phyloP scores from a whole-genome alignment of 2,888 invertebrate genomes.

The Proisotoma minuta region DNA sequence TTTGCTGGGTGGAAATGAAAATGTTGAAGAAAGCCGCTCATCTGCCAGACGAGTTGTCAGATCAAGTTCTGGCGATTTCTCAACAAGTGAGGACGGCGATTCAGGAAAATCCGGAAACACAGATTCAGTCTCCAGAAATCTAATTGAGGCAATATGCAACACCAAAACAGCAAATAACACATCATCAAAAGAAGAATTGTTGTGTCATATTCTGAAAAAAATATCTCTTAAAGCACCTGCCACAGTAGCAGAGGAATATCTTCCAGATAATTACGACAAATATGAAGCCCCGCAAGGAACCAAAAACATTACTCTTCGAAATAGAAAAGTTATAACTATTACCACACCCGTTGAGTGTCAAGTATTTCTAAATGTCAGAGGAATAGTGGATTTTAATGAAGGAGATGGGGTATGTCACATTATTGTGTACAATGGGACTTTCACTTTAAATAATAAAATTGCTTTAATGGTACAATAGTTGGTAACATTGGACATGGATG shows the following conservation, averaged over 20 bases:
- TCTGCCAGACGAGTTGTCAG: no score
- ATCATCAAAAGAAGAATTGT: background rate
- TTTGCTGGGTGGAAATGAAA: no score
- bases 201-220: background rate
- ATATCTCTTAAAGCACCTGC: background rate
- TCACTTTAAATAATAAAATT: background rate
- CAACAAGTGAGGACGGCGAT: no score
- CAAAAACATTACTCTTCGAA: background rate
- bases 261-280: constrained; percentile 3
- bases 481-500: background rate
- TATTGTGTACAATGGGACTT: no score
- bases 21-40: no score
- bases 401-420: background rate
- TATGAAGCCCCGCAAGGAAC: background rate
- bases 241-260: background rate
- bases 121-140: background rate
- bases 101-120: no score
- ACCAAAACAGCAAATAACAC: background rate
- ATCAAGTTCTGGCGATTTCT: no score
- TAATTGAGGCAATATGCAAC: background rate
- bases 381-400: background rate
- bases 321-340: background rate
- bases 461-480: background rate
- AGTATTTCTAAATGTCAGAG: constrained; percentile 6
- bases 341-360: background rate